Evolutionary conservation across 2,797 vertebrate species (phyloP).

Genomic region (Hippoglossus hippoglossus): DNA sequence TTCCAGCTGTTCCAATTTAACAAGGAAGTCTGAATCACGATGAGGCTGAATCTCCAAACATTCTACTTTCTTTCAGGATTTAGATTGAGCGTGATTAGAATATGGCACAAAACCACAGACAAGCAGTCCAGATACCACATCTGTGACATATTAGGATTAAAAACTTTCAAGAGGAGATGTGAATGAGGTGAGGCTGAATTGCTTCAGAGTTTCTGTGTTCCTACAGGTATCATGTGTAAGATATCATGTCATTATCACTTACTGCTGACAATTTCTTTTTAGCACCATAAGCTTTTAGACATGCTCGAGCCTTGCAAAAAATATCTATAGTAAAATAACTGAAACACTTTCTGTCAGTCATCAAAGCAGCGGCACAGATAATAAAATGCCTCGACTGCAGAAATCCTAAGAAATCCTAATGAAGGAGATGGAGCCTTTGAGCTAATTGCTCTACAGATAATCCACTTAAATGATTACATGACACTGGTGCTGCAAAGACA

Average conservation of each 20-base stretch:
- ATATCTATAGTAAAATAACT: slow-evolving; percentile 6
- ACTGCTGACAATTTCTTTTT: slow-evolving; percentile 14
- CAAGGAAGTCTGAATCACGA: slow-evolving; percentile 10
- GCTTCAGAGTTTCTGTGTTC: not conserved
- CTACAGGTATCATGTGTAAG: not conserved
- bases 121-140: slow-evolving; percentile 27
- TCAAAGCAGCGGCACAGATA: not conserved
- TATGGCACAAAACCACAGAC: slow-evolving; percentile 16
- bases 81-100: slow-evolving; percentile 14
- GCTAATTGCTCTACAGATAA: slow-evolving; percentile 27
- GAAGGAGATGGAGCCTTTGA: slow-evolving; percentile 20
- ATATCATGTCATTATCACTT: not conserved
- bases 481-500: not conserved
- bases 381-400: slow-evolving; percentile 6
- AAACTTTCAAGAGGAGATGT: not conserved
- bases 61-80: slow-evolving; percentile 28
- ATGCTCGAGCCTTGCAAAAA: not conserved
- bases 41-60: slow-evolving; percentile 19
- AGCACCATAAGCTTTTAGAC: not conserved
- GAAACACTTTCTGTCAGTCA: slow-evolving; percentile 5
- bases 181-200: not conserved
- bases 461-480: slow-evolving; percentile 6
- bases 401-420: slow-evolving; percentile 24
- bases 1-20: slow-evolving; percentile 35
- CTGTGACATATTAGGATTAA: slow-evolving; percentile 35